Percentiles rank a stretch among this genome's conserved stretches.
Evolutionary conservation across 64 coral and sea anemone genomes (phyloP).

Genomic region (Acropora tenuis): DNA sequence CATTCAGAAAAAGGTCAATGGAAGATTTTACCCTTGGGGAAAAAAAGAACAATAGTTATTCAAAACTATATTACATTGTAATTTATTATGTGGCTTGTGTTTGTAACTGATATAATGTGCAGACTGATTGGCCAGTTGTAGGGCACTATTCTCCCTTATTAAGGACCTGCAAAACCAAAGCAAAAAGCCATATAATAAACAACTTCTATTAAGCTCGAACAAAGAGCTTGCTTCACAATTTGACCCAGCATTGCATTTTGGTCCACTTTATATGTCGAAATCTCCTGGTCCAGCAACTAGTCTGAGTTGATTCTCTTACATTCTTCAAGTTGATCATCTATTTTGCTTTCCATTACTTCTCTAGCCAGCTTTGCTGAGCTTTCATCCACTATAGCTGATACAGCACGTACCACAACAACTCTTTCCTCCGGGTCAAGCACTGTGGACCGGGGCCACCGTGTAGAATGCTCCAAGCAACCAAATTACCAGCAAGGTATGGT

Average conservation of each 20-base stretch:
- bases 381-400: not conserved
- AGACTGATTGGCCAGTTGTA: too few species aligned
- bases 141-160: too few species aligned
- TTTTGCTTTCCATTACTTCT: not conserved
- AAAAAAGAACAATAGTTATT: too few species aligned
- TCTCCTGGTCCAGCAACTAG: not conserved
- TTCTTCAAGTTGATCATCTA: not conserved
- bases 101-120: too few species aligned
- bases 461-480: not conserved
- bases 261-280: not conserved
- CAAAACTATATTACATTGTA: too few species aligned
- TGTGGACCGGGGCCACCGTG: not conserved
- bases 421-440: not conserved
- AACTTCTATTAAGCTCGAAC: not conserved
- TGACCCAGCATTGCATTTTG: not conserved
- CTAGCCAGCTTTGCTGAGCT: not conserved
- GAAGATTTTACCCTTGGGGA: too few species aligned
- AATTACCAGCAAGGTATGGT: conserved; percentile 7
- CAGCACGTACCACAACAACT: not conserved
- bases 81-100: too few species aligned
- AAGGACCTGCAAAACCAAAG: too few species aligned
- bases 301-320: not conserved
- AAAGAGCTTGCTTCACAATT: not conserved
- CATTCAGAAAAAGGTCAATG: too few species aligned
- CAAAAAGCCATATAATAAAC: not conserved